Conservation (phyloP, 64 coral and sea anemone genomes). For the Platygyra sinensis region DNA sequence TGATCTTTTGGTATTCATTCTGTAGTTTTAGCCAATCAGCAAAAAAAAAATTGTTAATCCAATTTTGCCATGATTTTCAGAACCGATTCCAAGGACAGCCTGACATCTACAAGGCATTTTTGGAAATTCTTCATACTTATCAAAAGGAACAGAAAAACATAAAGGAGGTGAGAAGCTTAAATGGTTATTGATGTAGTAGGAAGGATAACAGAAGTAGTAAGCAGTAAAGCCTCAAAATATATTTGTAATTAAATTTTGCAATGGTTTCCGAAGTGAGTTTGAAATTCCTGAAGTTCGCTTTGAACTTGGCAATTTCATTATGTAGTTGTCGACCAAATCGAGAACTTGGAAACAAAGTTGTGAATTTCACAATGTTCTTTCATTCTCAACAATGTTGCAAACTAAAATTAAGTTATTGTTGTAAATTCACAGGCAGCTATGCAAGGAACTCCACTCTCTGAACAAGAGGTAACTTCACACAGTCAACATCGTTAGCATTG, state of each 20-base stretch:
- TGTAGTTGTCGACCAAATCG: too few relatives aligned
- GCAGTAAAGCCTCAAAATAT: too few relatives aligned
- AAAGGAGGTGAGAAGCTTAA: constrained; percentile 62
- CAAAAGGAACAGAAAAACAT: constrained; percentile 98
- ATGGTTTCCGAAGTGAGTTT: too few relatives aligned
- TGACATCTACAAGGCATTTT: constrained; percentile 95
- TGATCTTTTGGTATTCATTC: neutral
- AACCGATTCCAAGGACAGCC: constrained; percentile 99
- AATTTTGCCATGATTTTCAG: constrained; percentile 28
- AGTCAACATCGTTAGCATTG: neutral
- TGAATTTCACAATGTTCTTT: too few relatives aligned
- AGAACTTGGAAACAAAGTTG: too few relatives aligned
- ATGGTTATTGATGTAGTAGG: too few relatives aligned
- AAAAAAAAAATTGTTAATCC: neutral
- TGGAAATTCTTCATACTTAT: constrained; percentile 98
- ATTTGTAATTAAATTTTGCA: too few relatives aligned
- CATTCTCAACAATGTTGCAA: neutral
- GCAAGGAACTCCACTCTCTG: constrained; percentile 93
- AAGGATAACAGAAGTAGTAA: too few relatives aligned
- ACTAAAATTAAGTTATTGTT: neutral
- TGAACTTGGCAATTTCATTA: too few relatives aligned
- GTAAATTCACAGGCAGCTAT: constrained; percentile 67
- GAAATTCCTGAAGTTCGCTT: too few relatives aligned
- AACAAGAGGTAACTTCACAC: constrained; percentile 81
- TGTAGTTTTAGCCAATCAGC: neutral